These are phyloP conservation scores for Coregonus clupeaformis DNA, from an alignment of 2,113 vertebrate genomes.

Conservation along the genomic window DNA sequence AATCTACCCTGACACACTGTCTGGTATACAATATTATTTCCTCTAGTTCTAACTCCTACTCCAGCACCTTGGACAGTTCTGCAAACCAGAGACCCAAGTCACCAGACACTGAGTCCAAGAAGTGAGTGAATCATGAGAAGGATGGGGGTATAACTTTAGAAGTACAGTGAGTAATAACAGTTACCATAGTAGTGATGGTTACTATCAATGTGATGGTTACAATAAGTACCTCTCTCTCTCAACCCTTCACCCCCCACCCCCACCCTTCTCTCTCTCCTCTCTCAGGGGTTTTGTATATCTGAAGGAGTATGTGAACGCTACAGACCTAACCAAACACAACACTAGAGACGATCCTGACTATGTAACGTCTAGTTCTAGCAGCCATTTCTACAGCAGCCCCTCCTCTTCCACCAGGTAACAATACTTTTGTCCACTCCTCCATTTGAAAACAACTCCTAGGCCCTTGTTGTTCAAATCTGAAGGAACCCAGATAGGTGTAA, in stretches of 20 bases:
- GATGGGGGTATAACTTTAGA: background rate
- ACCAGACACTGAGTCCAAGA: constrained; percentile 66
- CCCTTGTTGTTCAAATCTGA: constrained; percentile 31
- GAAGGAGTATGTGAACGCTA: constrained; percentile 81
- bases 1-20: too few species aligned
- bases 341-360: constrained; percentile 50
- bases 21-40: too few species aligned
- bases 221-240: too few species aligned
- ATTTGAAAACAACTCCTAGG: constrained; percentile 9
- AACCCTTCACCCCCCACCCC: too few species aligned
- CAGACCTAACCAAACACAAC: constrained; percentile 28
- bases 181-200: background rate
- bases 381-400: constrained; percentile 69
- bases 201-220: too few species aligned
- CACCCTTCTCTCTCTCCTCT: background rate
- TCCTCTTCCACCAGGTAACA: constrained; percentile 59
- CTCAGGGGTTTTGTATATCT: constrained; percentile 79
- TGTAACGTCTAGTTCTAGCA: constrained; percentile 56
- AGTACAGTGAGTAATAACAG: background rate
- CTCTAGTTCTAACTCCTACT: too few species aligned
- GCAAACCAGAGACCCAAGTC: constrained; percentile 30
- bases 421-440: background rate
- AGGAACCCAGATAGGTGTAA: constrained; percentile 33
- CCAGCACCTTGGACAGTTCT: constrained; percentile 17
- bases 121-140: constrained; percentile 51